phyloP scores from a whole-genome alignment of 2,888 invertebrate species.

The Adelphocoris suturalis region DNA sequence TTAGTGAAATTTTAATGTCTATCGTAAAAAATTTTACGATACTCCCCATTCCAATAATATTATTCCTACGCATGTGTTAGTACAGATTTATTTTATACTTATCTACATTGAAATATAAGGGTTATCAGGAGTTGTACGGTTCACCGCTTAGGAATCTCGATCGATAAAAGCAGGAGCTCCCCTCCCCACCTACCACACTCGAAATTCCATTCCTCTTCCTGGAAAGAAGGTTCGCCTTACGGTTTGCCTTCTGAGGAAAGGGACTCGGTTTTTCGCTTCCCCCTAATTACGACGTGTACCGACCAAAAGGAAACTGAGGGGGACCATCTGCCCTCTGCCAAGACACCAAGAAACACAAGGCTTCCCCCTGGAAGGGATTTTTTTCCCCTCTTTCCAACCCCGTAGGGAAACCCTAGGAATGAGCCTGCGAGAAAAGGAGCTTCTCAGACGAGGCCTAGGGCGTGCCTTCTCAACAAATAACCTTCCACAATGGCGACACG shows the following conservation, averaged over 20 bases:
- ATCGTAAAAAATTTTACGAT: too few relatives aligned
- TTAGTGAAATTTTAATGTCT: too few relatives aligned
- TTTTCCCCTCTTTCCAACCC: neutral
- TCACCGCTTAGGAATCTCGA: conserved; percentile 5
- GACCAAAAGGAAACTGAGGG: neutral
- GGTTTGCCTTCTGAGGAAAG: neutral
- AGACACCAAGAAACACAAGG: conserved; percentile 2
- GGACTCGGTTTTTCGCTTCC: conserved; percentile 39
- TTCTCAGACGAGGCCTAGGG: neutral
- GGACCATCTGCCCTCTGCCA: conserved; percentile 5
- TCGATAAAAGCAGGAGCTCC: neutral
- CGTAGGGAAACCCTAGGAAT: neutral
- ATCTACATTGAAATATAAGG: too few relatives aligned
- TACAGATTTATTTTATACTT: too few relatives aligned
- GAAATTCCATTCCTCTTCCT: conserved; percentile 13
- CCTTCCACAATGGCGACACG: conserved; percentile 39
- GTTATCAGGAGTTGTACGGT: neutral
- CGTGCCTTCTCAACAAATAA: neutral
- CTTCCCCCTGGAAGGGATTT: neutral
- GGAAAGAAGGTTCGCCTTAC: conserved; percentile 23
- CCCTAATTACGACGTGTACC: conserved; percentile 39
- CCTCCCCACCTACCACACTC: neutral
- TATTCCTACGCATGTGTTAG: too few relatives aligned
- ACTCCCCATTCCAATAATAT: too few relatives aligned
- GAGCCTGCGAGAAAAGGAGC: neutral